A percentile compares a stretch with the other conserved stretches of the same genome.
These are phyloP conservation scores for Pherbina coryleti DNA, from an alignment of 2,888 invertebrate species.

Conservation along the genomic window DNA sequence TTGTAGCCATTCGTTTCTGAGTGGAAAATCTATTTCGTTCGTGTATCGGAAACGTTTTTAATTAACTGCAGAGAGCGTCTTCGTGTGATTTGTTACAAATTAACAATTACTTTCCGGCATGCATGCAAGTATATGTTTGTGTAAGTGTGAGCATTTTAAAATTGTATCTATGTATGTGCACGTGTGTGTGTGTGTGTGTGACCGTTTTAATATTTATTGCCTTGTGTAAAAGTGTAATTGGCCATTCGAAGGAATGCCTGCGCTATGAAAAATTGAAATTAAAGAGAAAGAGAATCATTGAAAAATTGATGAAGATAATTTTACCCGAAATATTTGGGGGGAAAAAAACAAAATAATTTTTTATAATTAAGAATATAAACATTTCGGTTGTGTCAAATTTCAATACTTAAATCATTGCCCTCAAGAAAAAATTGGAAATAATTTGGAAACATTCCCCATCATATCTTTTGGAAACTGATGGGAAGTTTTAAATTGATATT, in stretches of 20 bases:
- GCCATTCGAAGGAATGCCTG: neutral
- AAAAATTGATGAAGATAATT: too few species aligned
- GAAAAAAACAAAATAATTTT: too few species aligned
- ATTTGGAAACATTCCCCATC: too few species aligned
- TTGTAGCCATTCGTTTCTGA: neutral
- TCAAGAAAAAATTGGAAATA: too few species aligned
- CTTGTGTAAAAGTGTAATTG: neutral
- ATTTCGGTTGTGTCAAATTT: too few species aligned
- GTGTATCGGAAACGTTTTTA: slow-evolving; percentile 30
- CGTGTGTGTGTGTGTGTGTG: neutral
- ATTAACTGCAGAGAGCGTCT: slow-evolving; percentile 24
- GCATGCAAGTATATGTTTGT: neutral
- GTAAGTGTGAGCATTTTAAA: neutral
- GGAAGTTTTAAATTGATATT: too few species aligned
- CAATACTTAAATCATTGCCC: too few species aligned
- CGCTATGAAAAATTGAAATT: too few species aligned
- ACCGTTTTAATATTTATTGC: neutral
- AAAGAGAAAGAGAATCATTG: too few species aligned
- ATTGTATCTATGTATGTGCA: neutral
- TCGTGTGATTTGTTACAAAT: slow-evolving; percentile 21
- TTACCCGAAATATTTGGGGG: too few species aligned
- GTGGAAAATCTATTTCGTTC: slow-evolving; percentile 32
- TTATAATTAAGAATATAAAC: too few species aligned
- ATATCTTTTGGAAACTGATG: too few species aligned
- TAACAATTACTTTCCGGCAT: slow-evolving; percentile 9